Base-by-base conservation (phyloP, 2,888 invertebrate species). In the Cephonodes hylas region DNA sequence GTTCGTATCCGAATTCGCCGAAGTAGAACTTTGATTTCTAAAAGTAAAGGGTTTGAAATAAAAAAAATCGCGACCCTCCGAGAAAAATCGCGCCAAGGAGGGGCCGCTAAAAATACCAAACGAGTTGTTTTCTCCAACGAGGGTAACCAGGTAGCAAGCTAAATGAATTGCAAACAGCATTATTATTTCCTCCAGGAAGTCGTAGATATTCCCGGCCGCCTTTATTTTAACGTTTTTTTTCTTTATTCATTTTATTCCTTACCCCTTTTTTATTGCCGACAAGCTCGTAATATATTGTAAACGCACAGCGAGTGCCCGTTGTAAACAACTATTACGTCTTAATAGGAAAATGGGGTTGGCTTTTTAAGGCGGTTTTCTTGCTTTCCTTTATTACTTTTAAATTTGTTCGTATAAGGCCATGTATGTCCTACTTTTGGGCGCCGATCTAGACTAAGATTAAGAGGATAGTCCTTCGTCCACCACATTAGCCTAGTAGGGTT, bases 101-200 rank as follows among this genome's bases (percentile, higher is more conserved):
- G 86, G 86, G 77, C 68, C 65, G 60, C 71, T 75, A 79, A 77
- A 78, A 85, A 85, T 81, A 77, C 80, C 77, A 73, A 74, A 75
- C 65, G 74, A 85, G 89, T 90, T 91, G 92, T 91, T 91, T 89
- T 86, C 77, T 72, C 69, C 81, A 81, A 85, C 83, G 81, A 78
- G 89, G 89, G 89, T 88, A 84, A 84, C 86, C 91, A 91, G 91
- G 92, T 92, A 91, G 88, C 83, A 80, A 75, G 83, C 79, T 89
- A 93, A 93, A 93, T 93, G 93, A 93, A 93, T 93, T 93, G 93
- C 91, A 93, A 93, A 93, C 93, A 93, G 91, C 89, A 91, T 93
- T 93, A 93, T 93, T 93, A 93, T 93, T 93, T 91, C 92, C 91
- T 91, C 77, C 76, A 88, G 93, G 93, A 93, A 93, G 93, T 91